phyloP scores from a whole-genome alignment of 64 coral and sea anemone species.

The Dendrophyllia cribrosa region DNA sequence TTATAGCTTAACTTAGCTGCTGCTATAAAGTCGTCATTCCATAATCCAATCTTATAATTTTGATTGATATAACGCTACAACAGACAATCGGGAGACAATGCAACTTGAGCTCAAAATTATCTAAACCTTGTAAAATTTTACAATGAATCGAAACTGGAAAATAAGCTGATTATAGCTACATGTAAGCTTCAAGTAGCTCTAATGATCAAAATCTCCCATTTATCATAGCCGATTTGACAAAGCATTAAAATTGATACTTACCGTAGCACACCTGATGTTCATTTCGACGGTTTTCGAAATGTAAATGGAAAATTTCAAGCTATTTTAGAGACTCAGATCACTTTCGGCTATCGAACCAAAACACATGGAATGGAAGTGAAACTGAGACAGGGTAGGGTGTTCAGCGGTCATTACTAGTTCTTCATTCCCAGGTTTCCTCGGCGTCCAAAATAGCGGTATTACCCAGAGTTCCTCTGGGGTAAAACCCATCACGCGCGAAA shows the following conservation, averaged over 20 bases:
- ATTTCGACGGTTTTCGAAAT: constrained; percentile 37
- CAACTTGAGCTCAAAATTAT: too few relatives aligned
- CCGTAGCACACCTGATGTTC: constrained; percentile 97
- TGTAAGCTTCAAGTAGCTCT: too few relatives aligned
- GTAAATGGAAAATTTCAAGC: not conserved
- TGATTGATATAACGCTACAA: too few relatives aligned
- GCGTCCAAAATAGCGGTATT: not conserved
- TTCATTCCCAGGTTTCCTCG: not conserved
- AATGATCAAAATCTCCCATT: too few relatives aligned
- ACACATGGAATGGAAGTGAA: not conserved
- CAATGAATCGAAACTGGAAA: too few relatives aligned
- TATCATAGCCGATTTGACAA: not conserved
- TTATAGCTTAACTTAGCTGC: too few relatives aligned
- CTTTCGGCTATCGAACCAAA: not conserved
- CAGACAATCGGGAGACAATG: too few relatives aligned
- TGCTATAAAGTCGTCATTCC: too few relatives aligned
- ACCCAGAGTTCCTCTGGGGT: constrained; percentile 9
- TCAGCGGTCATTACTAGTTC: not conserved
- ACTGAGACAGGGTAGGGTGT: not conserved
- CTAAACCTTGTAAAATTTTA: too few relatives aligned
- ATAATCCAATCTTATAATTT: too few relatives aligned
- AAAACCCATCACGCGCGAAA: not conserved
- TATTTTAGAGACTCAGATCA: not conserved
- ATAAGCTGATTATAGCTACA: too few relatives aligned
- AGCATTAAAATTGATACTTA: constrained; percentile 29